These are phyloP conservation scores for Bombus breviceps DNA, from an alignment of 1,140 invertebrate species.

Conservation along the genomic window DNA sequence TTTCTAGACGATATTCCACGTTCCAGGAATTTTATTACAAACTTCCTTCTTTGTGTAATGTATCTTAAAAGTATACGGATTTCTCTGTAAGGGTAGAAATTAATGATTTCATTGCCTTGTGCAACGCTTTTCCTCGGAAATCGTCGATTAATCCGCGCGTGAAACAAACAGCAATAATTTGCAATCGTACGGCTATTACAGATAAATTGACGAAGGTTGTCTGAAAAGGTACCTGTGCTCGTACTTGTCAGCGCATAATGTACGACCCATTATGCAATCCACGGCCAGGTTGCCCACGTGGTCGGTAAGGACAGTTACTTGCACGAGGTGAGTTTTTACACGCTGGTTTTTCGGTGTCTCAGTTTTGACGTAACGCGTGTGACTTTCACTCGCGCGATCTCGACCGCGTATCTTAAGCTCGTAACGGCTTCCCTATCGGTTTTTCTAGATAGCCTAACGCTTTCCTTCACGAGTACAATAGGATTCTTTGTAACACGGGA, in stretches of 20 bases:
- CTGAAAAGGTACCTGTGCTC: not conserved
- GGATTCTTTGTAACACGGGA: too few relatives aligned
- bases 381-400: slow-evolving; percentile 55
- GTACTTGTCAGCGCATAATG: not conserved
- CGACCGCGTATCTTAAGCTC: not conserved
- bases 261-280: slow-evolving; percentile 10
- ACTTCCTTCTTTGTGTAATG: too few relatives aligned
- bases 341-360: slow-evolving; percentile 42
- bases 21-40: too few relatives aligned
- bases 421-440: slow-evolving; percentile 33
- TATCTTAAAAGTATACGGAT: not conserved
- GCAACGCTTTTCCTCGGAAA: not conserved
- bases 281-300: slow-evolving; percentile 11
- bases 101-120: not conserved
- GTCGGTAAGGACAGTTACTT: slow-evolving; percentile 18
- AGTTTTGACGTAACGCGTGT: slow-evolving; percentile 19
- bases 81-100: not conserved
- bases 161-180: not conserved
- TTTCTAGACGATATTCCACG: too few relatives aligned
- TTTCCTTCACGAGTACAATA: not conserved
- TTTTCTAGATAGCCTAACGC: not conserved
- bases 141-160: not conserved
- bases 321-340: slow-evolving; percentile 22
- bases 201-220: not conserved
- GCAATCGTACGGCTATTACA: not conserved